Percentiles rank a stretch among this genome's conserved stretches.
Conservation (phyloP, 2,113 vertebrate species). For the Halichoerus grypus region DNA sequence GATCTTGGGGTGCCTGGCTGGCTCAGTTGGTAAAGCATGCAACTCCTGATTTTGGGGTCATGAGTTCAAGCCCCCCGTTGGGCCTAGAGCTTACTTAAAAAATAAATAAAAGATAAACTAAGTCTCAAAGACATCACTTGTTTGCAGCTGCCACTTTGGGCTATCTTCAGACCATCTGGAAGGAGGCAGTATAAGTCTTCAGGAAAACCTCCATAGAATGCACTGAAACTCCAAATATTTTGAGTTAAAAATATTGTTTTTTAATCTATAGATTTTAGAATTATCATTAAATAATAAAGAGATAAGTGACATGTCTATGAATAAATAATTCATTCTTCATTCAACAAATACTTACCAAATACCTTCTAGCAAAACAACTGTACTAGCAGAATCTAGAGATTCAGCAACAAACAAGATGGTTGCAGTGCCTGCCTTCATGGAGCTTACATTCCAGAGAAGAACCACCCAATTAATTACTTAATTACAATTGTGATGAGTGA, state of each 20-base stretch:
- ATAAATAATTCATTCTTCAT: slow-evolving; percentile 27
- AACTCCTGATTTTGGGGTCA: neutral
- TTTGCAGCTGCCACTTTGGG: neutral
- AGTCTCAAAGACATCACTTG: slow-evolving; percentile 31
- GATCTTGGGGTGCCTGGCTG: neutral
- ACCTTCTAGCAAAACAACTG: slow-evolving; percentile 33
- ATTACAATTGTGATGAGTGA: neutral
- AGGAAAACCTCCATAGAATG: neutral
- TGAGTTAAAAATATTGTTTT: neutral
- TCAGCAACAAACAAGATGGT: neutral
- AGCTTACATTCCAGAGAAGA: slow-evolving; percentile 40
- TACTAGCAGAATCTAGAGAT: neutral
- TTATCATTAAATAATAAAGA: slow-evolving; percentile 29
- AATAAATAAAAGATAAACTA: slow-evolving; percentile 19
- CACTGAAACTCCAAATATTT: neutral
- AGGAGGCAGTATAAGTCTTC: neutral
- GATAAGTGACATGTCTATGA: neutral
- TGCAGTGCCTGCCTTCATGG: neutral
- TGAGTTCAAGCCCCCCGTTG: neutral
- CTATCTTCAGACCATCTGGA: neutral
- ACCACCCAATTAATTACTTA: slow-evolving; percentile 16
- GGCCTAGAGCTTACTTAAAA: neutral
- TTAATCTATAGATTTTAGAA: neutral
- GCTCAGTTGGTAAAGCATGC: neutral
- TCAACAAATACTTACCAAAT: slow-evolving; percentile 56